Evolutionary conservation across 2,113 vertebrate genomes (phyloP).

Genomic region (Corythornis cristatus): DNA sequence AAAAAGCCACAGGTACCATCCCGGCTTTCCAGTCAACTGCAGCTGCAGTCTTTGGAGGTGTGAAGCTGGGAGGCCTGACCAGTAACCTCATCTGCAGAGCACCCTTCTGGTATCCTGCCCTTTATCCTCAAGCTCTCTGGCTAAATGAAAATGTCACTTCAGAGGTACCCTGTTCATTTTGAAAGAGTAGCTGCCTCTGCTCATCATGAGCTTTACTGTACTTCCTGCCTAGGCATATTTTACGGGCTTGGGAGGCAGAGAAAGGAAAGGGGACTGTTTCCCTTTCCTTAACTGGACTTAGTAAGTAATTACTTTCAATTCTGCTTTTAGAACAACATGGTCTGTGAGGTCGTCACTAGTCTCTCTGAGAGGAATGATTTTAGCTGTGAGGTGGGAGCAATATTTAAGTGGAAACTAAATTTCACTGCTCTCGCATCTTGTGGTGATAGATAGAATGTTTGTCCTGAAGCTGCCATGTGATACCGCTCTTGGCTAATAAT

Average conservation of each 20-base stretch:
- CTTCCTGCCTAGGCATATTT: constrained; percentile 31
- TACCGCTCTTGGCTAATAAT: background rate
- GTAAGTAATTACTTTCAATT: constrained; percentile 30
- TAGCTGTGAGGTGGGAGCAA: background rate
- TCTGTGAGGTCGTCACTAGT: background rate
- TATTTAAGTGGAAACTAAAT: background rate
- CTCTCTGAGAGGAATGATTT: background rate
- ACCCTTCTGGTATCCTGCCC: background rate
- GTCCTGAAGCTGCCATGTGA: background rate
- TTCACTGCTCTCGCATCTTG: background rate
- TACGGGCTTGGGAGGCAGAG: background rate
- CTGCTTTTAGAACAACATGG: background rate
- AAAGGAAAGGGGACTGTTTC: constrained; percentile 15
- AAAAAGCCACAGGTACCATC: background rate
- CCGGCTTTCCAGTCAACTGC: background rate
- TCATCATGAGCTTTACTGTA: constrained; percentile 2
- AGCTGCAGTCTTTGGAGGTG: background rate
- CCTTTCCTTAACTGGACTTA: background rate
- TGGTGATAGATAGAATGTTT: background rate
- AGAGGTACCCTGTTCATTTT: background rate
- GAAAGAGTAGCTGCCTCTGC: constrained; percentile 11
- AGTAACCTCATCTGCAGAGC: background rate
- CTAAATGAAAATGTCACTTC: background rate
- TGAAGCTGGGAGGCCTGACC: background rate
- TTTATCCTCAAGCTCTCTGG: background rate